These are phyloP conservation scores for Ardeotis arabs DNA, from an alignment of 2,113 vertebrate species.

Conservation along the genomic window DNA sequence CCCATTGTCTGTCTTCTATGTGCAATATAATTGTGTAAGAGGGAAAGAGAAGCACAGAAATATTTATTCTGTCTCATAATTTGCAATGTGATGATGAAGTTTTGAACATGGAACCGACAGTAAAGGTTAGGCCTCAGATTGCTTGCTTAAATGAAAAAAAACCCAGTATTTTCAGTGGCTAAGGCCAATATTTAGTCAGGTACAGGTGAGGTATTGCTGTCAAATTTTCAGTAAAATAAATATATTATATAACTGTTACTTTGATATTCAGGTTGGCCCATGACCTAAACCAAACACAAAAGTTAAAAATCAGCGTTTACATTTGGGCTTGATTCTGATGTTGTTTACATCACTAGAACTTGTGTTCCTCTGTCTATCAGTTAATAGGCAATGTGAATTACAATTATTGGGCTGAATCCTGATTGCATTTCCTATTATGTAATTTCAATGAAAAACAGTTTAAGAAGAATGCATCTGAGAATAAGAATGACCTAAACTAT, in stretches of 20 bases:
- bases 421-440: background rate
- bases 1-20: constrained; percentile 35
- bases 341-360: background rate
- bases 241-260: background rate
- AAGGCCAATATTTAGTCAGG: constrained; percentile 81
- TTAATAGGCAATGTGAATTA: background rate
- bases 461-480: background rate
- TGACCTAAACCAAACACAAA: background rate
- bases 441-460: background rate
- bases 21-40: constrained; percentile 48
- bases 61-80: constrained; percentile 50
- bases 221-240: background rate
- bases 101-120: constrained; percentile 78
- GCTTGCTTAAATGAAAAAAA: constrained; percentile 79
- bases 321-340: background rate
- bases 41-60: constrained; percentile 41
- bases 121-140: constrained; percentile 77
- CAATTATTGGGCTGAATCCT: background rate
- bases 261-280: background rate
- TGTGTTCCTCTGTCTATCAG: background rate
- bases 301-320: background rate
- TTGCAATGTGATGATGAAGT: constrained; percentile 71
- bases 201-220: constrained; percentile 76
- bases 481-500: background rate
- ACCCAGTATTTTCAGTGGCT: constrained; percentile 70